phyloP scores from a whole-genome alignment of 2,888 invertebrate species.

The Limnephilus auricula region DNA sequence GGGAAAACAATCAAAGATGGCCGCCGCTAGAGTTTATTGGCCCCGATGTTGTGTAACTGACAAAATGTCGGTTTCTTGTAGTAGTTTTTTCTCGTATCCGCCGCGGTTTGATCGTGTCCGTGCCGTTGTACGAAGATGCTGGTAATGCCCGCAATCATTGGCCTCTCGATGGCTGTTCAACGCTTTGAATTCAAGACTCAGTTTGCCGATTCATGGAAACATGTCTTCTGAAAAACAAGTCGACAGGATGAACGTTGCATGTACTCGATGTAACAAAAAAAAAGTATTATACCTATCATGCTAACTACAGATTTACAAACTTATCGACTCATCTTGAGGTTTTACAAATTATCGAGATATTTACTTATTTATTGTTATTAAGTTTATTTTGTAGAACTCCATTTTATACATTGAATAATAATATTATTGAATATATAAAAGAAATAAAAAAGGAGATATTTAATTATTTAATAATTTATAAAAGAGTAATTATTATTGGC shows the following conservation, averaged over 20 bases:
- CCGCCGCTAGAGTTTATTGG: conserved; percentile 40
- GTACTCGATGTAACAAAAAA: not conserved
- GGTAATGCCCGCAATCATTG: not conserved
- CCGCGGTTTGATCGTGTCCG: not conserved
- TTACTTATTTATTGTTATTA: too few relatives aligned
- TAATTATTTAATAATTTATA: too few relatives aligned
- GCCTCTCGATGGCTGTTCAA: not conserved
- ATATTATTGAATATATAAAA: too few relatives aligned
- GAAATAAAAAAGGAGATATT: too few relatives aligned
- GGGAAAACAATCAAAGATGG: conserved; percentile 32
- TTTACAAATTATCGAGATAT: too few relatives aligned
- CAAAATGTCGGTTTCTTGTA: conserved; percentile 10
- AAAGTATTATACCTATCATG: not conserved
- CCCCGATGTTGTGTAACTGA: conserved; percentile 32
- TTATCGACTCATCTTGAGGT: too few relatives aligned
- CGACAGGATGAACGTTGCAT: not conserved
- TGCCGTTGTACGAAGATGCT: not conserved
- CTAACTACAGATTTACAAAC: too few relatives aligned
- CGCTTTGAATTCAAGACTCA: not conserved
- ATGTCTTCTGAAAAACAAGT: not conserved
- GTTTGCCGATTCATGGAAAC: not conserved
- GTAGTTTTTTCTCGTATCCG: conserved; percentile 16
- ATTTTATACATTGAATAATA: too few relatives aligned
- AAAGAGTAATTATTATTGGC: too few relatives aligned
- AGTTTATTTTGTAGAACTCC: too few relatives aligned